Conservation (phyloP, 2,888 invertebrate genomes). For the Drosophila engyochracea region DNA sequence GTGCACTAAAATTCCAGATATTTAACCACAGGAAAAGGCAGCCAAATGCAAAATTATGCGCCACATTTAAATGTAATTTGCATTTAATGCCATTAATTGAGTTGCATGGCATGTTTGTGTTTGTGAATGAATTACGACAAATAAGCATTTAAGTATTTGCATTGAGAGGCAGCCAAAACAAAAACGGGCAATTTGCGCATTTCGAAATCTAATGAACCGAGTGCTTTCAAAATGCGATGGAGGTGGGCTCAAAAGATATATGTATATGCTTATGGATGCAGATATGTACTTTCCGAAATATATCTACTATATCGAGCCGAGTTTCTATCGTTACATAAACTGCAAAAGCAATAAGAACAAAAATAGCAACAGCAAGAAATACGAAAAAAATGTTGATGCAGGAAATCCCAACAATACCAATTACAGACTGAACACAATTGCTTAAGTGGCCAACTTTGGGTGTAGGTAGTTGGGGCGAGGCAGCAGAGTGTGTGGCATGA, state of each 20-base stretch:
- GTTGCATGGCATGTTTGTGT: conserved; percentile 39
- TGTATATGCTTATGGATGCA: conserved; percentile 18
- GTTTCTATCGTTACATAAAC: conserved; percentile 38
- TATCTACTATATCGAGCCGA: background rate
- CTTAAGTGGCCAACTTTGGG: conserved; percentile 59
- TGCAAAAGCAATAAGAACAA: conserved; percentile 13
- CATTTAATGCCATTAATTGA: conserved; percentile 74
- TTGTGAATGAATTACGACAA: conserved; percentile 40
- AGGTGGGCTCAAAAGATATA: conserved; percentile 35
- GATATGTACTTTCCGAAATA: conserved; percentile 2
- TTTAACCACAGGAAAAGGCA: conserved; percentile 46
- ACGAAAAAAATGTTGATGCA: conserved; percentile 14
- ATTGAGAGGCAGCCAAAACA: conserved; percentile 25
- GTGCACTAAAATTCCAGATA: conserved; percentile 48
- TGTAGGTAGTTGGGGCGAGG: conserved; percentile 2
- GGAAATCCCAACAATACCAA: conserved; percentile 64
- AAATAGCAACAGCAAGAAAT: background rate
- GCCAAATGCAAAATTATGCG: conserved; percentile 67
- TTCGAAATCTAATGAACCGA: conserved; percentile 61
- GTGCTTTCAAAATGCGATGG: conserved; percentile 33
- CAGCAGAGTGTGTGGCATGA: conserved; percentile 9
- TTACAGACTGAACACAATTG: conserved; percentile 68
- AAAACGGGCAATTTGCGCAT: conserved; percentile 25
- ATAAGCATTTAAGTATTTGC: conserved; percentile 52
- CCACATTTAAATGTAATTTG: conserved; percentile 72